phyloP scores from a whole-genome alignment of 2,113 vertebrate species.

The Ceuthmochares aereus region DNA sequence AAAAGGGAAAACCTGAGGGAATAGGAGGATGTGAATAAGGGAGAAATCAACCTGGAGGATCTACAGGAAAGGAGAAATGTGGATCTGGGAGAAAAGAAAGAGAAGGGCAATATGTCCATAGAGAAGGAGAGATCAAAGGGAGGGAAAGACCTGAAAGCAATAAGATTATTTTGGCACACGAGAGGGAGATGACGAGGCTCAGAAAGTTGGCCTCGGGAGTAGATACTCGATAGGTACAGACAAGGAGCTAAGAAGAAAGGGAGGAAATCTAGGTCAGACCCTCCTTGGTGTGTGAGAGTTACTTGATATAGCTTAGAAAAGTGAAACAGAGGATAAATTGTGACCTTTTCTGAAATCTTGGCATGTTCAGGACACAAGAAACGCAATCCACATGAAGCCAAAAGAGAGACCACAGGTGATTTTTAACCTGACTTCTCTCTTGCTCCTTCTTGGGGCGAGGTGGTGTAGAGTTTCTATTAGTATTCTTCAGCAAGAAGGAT shows the following conservation, averaged over 20 bases:
- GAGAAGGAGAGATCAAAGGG: constrained; percentile 56
- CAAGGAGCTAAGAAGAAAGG: constrained; percentile 47
- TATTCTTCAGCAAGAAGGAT: not conserved
- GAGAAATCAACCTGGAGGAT: constrained; percentile 52
- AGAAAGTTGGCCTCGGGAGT: constrained; percentile 54
- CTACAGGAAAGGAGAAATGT: constrained; percentile 21
- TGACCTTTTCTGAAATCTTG: not conserved
- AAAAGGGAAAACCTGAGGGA: constrained; percentile 54
- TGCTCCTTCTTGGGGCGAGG: not conserved
- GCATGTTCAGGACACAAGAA: not conserved
- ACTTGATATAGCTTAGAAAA: not conserved
- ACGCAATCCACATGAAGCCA: not conserved
- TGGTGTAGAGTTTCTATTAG: not conserved
- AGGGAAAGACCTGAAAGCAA: constrained; percentile 57
- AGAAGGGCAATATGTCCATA: constrained; percentile 50
- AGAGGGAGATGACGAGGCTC: constrained; percentile 41
- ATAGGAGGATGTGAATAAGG: not conserved
- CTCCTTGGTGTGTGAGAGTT: constrained; percentile 37
- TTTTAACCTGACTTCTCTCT: not conserved
- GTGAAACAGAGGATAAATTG: not conserved
- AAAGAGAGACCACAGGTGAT: not conserved
- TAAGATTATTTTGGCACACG: constrained; percentile 40
- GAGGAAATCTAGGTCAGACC: constrained; percentile 60
- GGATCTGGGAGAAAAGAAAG: constrained; percentile 43
- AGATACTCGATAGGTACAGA: constrained; percentile 9